phyloP scores from a whole-genome alignment of 2,113 vertebrate species.

The Aramus guarauna region DNA sequence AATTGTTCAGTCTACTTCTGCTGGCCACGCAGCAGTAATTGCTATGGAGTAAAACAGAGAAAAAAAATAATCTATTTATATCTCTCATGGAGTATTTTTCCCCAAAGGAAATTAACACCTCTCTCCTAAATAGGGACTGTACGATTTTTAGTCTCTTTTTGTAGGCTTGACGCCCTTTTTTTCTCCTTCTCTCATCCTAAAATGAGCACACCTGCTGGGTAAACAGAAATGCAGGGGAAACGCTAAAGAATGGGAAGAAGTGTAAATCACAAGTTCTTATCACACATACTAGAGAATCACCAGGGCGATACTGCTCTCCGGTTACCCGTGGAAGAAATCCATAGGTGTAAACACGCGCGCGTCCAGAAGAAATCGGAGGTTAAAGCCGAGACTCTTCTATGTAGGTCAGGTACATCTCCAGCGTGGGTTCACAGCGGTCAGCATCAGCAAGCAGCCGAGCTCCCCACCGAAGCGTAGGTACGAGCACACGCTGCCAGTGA shows the following conservation, averaged over 20 bases:
- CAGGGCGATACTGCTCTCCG: not conserved
- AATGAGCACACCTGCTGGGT: not conserved
- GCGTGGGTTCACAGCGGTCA: fast-evolving
- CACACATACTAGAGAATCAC: not conserved
- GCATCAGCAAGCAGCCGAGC: not conserved
- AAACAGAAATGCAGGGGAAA: not conserved
- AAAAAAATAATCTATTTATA: not conserved
- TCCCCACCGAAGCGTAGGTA: not conserved
- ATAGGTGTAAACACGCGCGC: not conserved
- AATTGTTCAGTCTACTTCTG: not conserved
- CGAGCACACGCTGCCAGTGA: fast-evolving
- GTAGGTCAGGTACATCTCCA: not conserved
- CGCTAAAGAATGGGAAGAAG: not conserved
- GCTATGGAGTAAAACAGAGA: not conserved
- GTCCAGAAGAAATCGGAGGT: not conserved
- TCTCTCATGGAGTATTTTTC: not conserved
- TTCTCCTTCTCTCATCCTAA: not conserved
- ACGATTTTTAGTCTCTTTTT: not conserved
- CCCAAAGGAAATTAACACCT: not conserved
- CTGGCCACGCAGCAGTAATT: not conserved
- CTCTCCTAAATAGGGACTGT: not conserved
- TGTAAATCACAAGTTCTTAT: not conserved
- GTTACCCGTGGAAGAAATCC: not conserved
- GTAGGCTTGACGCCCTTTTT: not conserved
- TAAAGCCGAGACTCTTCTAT: not conserved